These are phyloP conservation scores for Meriones unguiculatus DNA, from an alignment of 2,113 vertebrate genomes.

Conservation along the genomic window DNA sequence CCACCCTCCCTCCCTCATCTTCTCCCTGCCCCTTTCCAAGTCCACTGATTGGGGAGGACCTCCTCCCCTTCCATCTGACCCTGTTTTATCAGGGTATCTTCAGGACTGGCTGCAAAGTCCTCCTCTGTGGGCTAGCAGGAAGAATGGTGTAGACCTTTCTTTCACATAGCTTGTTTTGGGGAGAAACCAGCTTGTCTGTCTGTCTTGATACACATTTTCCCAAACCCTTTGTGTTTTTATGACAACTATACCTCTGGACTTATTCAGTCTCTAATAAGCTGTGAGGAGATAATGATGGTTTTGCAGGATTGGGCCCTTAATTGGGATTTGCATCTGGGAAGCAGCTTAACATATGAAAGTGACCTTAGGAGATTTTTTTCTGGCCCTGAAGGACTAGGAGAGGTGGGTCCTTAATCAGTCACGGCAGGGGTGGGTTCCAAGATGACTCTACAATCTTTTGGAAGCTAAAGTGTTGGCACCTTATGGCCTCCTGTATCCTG, in stretches of 20 bases:
- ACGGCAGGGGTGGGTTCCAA: background rate
- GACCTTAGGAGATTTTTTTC: background rate
- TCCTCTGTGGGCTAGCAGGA: no score
- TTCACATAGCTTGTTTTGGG: background rate
- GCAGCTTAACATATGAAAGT: background rate
- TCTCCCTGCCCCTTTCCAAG: no score
- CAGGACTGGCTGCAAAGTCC: no score
- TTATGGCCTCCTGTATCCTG: background rate
- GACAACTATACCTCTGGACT: background rate
- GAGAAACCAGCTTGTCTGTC: background rate
- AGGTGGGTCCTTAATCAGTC: background rate
- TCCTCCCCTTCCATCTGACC: no score
- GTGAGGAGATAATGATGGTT: background rate
- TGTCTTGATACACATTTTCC: background rate
- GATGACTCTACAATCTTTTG: background rate
- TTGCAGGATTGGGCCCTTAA: background rate
- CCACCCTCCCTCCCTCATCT: no score
- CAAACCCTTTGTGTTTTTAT: conserved; percentile 8
- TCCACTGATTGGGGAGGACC: no score
- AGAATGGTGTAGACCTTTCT: background rate
- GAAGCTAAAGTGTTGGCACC: background rate
- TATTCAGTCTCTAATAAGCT: conserved; percentile 23
- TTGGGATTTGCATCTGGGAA: background rate
- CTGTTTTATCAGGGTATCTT: no score
- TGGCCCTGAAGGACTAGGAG: background rate